Evolutionary conservation across 1,140 invertebrate species (phyloP), one percentile per base, ranked within the genome.

Genomic region (Platyscapa corneri): DNA sequence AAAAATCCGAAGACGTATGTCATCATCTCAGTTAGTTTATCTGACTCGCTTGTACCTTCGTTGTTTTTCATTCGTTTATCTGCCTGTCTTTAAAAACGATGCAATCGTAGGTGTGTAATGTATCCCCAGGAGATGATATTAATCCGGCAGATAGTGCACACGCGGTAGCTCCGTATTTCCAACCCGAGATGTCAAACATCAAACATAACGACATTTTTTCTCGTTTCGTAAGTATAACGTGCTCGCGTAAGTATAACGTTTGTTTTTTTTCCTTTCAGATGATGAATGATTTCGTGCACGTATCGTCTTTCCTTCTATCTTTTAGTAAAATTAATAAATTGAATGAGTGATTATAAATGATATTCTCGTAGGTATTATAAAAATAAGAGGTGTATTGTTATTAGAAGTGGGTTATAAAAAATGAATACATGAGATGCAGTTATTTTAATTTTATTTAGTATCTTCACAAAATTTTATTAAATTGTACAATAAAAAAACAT

Each of bases 111-210:
- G 70, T 56, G 83, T 79, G 83, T 84, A 84, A 78, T 60, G 76
- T 79, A 84, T 84, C 75, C 76, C 27, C n/a, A 67, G n/a, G 83
- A 81, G 83, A 85, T 81, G 83, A 85, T 81, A 85, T 81, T 80
- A 81, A 81, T 85, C 76, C 83, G 65, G 1, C 5, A 64, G 70
- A 85, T 80, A 81, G 81, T 80, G 70, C 67, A 39, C 34, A 49
- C 42, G 42, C 42, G 12, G 42, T 12, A 46, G 42, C 46, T 64
- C 34, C 0, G 49, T 56, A 60, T 64, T 79, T 60, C 23, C 56
- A 39, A 70, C 39, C 10, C 39, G 72, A 34, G 53, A 77, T 85
- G 77, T 81, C 49, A 67, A 85, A 60, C 76, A 79, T 72, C 64
- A 27, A 27, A 74, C 39, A 16, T 46, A 46, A 67, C 20, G 34